These are phyloP conservation scores for Lemur catta DNA, from an alignment of 2,797 vertebrate species.

Conservation along the genomic window DNA sequence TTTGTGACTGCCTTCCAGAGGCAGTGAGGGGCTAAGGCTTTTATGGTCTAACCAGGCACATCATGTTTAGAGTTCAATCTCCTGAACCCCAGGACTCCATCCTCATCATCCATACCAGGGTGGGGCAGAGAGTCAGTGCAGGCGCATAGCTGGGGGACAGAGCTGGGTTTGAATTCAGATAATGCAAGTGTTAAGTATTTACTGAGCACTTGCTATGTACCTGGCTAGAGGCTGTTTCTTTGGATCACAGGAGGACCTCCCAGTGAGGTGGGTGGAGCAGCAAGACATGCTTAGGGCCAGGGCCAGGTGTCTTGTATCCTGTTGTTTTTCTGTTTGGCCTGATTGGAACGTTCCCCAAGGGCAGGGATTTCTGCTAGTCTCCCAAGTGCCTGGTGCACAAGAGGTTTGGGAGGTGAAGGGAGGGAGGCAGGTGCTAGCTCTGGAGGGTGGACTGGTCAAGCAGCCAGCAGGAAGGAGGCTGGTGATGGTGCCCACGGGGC, in stretches of 20 bases:
- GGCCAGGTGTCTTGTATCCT: no score
- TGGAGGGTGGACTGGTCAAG: not conserved
- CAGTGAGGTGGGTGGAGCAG: not conserved
- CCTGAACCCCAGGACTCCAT: not conserved
- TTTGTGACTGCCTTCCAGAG: not conserved
- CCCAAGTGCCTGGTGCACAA: not conserved
- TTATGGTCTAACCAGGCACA: fast-evolving
- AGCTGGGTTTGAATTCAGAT: not conserved
- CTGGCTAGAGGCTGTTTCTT: not conserved
- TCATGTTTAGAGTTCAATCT: not conserved
- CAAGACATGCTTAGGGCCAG: no score
- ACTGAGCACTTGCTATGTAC: not conserved
- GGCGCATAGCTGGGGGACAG: not conserved
- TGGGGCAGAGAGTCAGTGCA: not conserved
- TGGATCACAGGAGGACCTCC: not conserved
- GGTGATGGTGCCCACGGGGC: not conserved
- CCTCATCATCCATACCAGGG: not conserved
- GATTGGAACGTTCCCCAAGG: not conserved
- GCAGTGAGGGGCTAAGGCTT: not conserved
- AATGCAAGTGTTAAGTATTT: not conserved
- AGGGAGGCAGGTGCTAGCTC: not conserved
- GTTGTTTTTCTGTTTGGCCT: not conserved
- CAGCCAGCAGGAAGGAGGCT: not conserved
- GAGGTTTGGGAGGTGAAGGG: no score
- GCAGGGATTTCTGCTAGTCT: not conserved